phyloP scores from a whole-genome alignment of 2,888 invertebrate genomes.

The Melanostoma mellinum region DNA sequence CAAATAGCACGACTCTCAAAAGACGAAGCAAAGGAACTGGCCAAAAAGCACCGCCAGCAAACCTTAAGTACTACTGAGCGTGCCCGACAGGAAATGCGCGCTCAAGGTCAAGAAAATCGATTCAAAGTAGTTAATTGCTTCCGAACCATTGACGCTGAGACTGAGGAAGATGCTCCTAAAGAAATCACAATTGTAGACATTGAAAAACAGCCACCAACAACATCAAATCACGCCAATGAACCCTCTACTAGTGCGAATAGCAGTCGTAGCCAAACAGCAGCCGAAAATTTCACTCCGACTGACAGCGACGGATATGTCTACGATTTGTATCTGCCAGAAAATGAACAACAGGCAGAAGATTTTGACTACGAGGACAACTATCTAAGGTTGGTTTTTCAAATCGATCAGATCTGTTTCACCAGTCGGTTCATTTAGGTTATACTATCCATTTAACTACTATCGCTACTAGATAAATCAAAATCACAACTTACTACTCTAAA shows the following conservation, averaged over 20 bases:
- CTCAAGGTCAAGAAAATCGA: slow-evolving; percentile 83
- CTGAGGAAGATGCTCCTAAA: slow-evolving; percentile 57
- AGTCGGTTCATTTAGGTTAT: slow-evolving; percentile 81
- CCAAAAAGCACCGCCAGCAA: slow-evolving; percentile 82
- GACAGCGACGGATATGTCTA: slow-evolving; percentile 84
- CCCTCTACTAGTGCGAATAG: slow-evolving; percentile 51
- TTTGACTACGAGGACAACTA: slow-evolving; percentile 80
- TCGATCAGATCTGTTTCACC: slow-evolving; percentile 80
- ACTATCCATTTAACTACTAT: slow-evolving; percentile 81
- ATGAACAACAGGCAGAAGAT: slow-evolving; percentile 82
- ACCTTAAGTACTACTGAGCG: slow-evolving; percentile 82
- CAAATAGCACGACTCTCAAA: slow-evolving; percentile 83
- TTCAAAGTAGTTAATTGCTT: slow-evolving; percentile 85
- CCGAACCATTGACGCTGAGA: slow-evolving; percentile 80
- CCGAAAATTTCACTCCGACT: slow-evolving; percentile 73
- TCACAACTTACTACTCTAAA: slow-evolving; percentile 57
- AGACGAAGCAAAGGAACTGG: slow-evolving; percentile 82
- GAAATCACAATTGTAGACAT: slow-evolving; percentile 85
- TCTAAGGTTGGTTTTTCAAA: slow-evolving; percentile 81
- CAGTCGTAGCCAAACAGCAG: not conserved
- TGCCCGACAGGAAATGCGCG: slow-evolving; percentile 81
- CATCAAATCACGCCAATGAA: slow-evolving; percentile 10
- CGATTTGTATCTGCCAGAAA: slow-evolving; percentile 85
- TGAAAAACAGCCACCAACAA: slow-evolving; percentile 80
- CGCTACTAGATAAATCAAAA: slow-evolving; percentile 76